Evolutionary conservation across 2,888 invertebrate species (phyloP), one percentile per base, ranked within the genome.

Genomic region (Epinotia brunnichana): DNA sequence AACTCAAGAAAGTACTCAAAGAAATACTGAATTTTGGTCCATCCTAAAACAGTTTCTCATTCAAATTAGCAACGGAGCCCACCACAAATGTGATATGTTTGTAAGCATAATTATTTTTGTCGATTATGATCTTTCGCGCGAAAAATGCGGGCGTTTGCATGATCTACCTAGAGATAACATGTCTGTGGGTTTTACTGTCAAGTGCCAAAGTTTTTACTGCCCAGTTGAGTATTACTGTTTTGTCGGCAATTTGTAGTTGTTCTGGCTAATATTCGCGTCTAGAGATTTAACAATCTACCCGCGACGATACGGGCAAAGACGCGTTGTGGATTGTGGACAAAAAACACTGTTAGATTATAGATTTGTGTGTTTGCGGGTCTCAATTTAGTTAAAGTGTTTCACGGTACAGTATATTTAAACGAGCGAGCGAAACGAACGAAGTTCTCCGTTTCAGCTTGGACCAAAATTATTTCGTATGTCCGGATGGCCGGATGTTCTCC

Each of bases 121-220:
- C 35, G 2, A 24, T 41, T 41, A 3, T 41, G 48, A 48, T 7
- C n/a, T 48, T n/a, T n/a, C 0, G 35, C 7, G 29, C 29, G 9
- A 35, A 9, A 9, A 29, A 5, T 29, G 29, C 5, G 0, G 15
- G 15, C 13, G 48, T 48, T 48, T 48, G n/a, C 48, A n/a, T 48
- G 48, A n/a, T 48, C 48, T 48, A n/a, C n/a, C n/a, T 48, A 48
- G 15, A 44, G 3, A 44, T 29, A 29, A 29, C 9, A 35, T 35
- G 35, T 48, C 48, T 48, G 48, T 48, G 21, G 44, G 44, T 44
- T 61, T 44, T 21, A 70, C 19, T 62, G 69, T 17, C 61, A 62
- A 69, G 62, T 62, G 69, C 24, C 54, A 62, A 69, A 69, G 69
- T 69, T 69, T 62, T 62, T 69, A 69, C 41, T 44, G 56, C 19